Evolutionary conservation across 2,797 vertebrate species (phyloP).

Genomic region (Pteropus rufus): DNA sequence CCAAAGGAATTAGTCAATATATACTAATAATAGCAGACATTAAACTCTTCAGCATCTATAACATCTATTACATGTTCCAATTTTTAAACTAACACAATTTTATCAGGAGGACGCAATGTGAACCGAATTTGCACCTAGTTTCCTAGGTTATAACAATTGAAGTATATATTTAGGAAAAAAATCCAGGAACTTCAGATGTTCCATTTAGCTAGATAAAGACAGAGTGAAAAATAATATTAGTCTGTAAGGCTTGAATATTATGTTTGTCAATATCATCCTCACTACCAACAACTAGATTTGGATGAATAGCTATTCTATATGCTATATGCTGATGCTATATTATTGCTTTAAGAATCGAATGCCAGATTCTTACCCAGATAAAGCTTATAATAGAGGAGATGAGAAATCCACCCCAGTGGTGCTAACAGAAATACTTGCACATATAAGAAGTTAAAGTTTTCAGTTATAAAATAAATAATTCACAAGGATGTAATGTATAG

Average conservation of each 20-base stretch:
- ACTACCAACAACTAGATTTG: neutral
- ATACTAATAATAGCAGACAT: neutral
- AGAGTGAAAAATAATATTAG: neutral
- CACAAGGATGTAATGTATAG: neutral
- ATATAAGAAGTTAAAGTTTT: neutral
- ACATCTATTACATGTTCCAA: conserved; percentile 19
- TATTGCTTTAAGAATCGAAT: neutral
- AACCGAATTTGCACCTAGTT: neutral
- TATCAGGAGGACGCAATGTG: neutral
- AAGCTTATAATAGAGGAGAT: neutral
- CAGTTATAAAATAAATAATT: neutral
- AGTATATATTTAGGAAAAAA: neutral
- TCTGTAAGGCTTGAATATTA: neutral
- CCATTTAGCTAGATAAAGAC: neutral
- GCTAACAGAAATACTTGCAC: neutral
- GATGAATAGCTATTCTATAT: neutral
- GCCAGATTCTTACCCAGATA: neutral
- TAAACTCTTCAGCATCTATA: conserved; percentile 20
- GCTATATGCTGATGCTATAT: neutral
- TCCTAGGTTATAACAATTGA: neutral
- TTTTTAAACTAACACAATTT: conserved; percentile 35
- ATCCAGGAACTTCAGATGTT: neutral
- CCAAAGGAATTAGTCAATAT: conserved; percentile 2
- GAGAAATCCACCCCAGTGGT: neutral
- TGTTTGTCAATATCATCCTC: neutral